phyloP scores from a whole-genome alignment of 2,888 invertebrate species.

The Ormyrus nitidulus region DNA sequence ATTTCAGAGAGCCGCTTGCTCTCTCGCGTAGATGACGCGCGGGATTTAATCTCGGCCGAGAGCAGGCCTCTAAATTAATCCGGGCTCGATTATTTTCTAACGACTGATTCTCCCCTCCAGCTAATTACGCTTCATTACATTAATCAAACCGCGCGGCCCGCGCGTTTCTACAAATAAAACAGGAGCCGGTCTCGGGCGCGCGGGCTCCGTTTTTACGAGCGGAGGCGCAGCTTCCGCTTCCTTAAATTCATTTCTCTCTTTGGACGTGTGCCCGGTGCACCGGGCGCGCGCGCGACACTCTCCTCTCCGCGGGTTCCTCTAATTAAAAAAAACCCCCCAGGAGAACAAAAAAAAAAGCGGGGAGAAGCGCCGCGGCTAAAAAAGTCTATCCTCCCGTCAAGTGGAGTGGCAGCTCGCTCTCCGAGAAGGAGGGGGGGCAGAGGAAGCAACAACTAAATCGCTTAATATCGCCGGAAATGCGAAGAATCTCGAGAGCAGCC shows the following conservation, averaged over 20 bases:
- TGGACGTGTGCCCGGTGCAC: not conserved
- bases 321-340: constrained; percentile 26
- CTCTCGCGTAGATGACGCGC: constrained; percentile 32
- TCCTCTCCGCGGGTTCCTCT: not conserved
- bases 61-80: constrained; percentile 10
- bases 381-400: constrained; percentile 42
- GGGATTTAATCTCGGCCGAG: constrained; percentile 36
- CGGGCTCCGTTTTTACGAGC: not conserved
- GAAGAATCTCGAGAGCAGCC: constrained; percentile 51
- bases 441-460: constrained; percentile 37
- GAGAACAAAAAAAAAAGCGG: constrained; percentile 3
- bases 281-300: not conserved
- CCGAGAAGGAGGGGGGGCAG: not conserved
- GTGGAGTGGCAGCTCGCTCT: constrained; percentile 41
- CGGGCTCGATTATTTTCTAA: constrained; percentile 17
- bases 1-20: constrained; percentile 29
- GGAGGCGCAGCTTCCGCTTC: constrained; percentile 26
- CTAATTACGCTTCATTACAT: constrained; percentile 24
- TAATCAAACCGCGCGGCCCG: not conserved
- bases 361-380: constrained; percentile 14
- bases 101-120: constrained; percentile 6
- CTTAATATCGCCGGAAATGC: constrained; percentile 59
- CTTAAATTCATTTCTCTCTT: constrained; percentile 20
- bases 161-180: not conserved
- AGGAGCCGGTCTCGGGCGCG: too few species aligned